Evolutionary conservation across 1,140 invertebrate genomes (phyloP).

Genomic region (Drosophila virilis): DNA sequence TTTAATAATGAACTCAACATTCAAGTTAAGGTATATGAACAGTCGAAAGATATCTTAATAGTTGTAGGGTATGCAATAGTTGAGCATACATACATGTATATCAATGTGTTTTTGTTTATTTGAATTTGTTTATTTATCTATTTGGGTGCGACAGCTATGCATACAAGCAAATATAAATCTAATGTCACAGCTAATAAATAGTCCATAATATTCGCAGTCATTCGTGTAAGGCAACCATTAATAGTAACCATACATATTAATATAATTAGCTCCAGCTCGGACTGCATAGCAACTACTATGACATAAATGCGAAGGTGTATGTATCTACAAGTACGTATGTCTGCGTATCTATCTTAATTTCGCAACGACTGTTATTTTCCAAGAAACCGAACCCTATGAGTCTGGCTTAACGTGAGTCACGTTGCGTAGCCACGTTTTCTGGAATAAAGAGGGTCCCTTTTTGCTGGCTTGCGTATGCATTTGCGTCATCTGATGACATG

Average conservation of each 20-base stretch:
- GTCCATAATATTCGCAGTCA: not conserved
- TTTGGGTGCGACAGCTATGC: conserved; percentile 3
- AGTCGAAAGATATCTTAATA: not conserved
- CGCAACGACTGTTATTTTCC: not conserved
- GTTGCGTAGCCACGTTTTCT: conserved; percentile 15
- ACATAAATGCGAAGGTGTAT: not conserved
- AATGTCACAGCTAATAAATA: not conserved
- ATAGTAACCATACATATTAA: conserved; percentile 23
- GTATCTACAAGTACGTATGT: not conserved
- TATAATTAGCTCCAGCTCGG: conserved; percentile 14
- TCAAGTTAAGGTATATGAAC: too few species aligned
- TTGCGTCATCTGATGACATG: conserved; percentile 2
- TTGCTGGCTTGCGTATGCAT: not conserved
- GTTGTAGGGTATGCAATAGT: not conserved
- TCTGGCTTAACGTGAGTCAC: conserved; percentile 18
- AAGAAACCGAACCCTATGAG: not conserved
- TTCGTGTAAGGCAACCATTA: not conserved
- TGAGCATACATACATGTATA: too few species aligned
- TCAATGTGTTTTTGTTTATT: not conserved
- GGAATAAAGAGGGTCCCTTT: not conserved
- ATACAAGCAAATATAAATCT: conserved; percentile 10
- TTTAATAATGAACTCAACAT: too few species aligned
- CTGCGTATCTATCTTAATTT: not conserved
- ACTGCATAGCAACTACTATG: not conserved
- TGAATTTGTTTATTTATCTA: conserved; percentile 12